Percentiles rank a stretch among this genome's conserved stretches.
These are phyloP conservation scores for Scopus umbretta DNA, from an alignment of 2,113 vertebrate species.

Conservation along the genomic window DNA sequence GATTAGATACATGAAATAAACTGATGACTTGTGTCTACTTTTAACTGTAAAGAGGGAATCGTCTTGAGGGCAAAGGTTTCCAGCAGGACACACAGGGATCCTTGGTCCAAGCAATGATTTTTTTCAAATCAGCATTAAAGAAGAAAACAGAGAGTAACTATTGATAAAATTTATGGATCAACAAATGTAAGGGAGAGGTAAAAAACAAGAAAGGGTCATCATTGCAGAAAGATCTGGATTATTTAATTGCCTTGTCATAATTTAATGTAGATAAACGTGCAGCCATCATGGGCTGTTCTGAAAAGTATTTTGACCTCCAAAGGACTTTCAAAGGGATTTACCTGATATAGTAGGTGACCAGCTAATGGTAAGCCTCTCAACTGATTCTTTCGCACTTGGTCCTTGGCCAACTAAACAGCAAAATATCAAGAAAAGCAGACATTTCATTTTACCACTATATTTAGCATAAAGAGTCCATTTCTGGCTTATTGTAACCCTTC, in stretches of 20 bases:
- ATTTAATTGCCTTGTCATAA: neutral
- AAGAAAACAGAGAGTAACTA: neutral
- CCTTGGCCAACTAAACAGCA: neutral
- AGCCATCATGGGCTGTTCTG: neutral
- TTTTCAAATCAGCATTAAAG: neutral
- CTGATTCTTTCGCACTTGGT: neutral
- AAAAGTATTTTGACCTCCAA: neutral
- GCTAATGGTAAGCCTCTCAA: neutral
- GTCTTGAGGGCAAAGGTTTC: neutral
- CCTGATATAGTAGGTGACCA: neutral
- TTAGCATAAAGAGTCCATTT: neutral
- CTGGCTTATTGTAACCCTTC: neutral
- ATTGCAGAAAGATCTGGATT: neutral
- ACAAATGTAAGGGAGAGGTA: neutral
- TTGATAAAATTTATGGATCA: neutral
- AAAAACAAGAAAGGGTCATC: neutral
- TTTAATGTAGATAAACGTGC: neutral
- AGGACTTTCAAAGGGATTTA: neutral
- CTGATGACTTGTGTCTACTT: neutral
- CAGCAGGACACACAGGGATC: neutral
- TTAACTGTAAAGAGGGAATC: neutral
- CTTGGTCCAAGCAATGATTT: accelerated
- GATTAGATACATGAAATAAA: neutral
- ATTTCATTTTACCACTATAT: neutral
- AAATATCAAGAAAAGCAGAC: neutral